phyloP scores from a whole-genome alignment of 2,797 vertebrate species.

The Esox masquinongy region DNA sequence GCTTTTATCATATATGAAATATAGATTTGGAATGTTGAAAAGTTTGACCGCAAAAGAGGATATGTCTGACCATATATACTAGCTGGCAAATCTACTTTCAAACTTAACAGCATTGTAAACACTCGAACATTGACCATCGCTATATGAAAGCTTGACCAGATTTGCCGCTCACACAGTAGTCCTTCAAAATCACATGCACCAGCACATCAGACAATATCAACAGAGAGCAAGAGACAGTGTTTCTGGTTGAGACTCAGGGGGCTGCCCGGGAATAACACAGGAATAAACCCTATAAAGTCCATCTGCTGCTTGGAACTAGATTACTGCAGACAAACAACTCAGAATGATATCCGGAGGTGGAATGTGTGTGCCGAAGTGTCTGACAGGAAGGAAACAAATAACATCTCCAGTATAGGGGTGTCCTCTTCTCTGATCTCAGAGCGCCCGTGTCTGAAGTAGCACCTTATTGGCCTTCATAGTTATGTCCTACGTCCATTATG shows the following conservation, averaged over 20 bases:
- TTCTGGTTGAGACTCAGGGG: slow-evolving; percentile 6
- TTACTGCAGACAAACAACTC: slow-evolving; percentile 11
- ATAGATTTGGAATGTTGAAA: neutral
- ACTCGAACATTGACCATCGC: neutral
- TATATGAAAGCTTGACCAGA: neutral
- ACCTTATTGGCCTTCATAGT: neutral
- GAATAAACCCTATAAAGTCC: slow-evolving; percentile 30
- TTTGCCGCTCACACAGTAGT: neutral
- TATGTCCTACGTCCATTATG: too few relatives aligned
- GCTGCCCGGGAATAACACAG: slow-evolving; percentile 8
- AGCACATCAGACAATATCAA: neutral
- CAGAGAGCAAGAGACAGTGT: neutral
- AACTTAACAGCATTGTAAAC: neutral
- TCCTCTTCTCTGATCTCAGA: neutral
- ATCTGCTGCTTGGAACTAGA: slow-evolving; percentile 23
- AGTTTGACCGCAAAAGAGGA: neutral
- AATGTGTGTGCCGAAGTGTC: slow-evolving; percentile 23
- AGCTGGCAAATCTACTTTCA: neutral
- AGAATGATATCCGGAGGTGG: slow-evolving; percentile 16
- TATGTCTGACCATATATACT: neutral
- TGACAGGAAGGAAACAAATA: slow-evolving; percentile 15
- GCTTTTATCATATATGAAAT: too few relatives aligned
- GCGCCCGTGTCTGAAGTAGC: neutral
- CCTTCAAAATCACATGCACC: neutral
- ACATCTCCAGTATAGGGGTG: slow-evolving; percentile 2